Conservation (phyloP, 2,888 invertebrate species). For the Opisthograptis luteolata region DNA sequence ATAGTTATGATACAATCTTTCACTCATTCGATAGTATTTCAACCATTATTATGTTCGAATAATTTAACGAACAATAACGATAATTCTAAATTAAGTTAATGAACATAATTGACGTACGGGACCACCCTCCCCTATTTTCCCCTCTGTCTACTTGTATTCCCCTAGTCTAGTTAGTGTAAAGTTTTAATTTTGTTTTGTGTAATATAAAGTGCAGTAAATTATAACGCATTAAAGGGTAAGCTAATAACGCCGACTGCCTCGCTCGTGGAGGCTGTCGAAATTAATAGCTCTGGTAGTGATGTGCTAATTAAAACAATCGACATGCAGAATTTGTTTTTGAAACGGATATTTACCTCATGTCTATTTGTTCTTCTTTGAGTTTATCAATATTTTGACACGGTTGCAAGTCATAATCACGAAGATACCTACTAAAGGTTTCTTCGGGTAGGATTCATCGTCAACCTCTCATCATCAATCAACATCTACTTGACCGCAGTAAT, state of each 20-base stretch:
- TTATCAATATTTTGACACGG: too few species aligned
- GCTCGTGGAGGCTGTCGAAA: constrained; percentile 77
- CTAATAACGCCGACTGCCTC: constrained; percentile 79
- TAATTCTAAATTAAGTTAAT: constrained; percentile 25
- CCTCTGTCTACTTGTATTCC: constrained; percentile 32
- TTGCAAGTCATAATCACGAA: too few species aligned
- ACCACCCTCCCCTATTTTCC: constrained; percentile 21
- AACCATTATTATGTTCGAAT: background rate
- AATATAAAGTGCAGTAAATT: constrained; percentile 82
- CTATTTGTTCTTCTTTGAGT: too few species aligned
- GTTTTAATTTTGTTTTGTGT: constrained; percentile 81
- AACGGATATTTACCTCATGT: background rate
- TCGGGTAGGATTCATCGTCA: too few species aligned
- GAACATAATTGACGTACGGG: constrained; percentile 33
- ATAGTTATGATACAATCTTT: too few species aligned
- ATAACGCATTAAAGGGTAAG: constrained; percentile 80
- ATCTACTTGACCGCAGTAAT: too few species aligned
- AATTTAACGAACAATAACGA: constrained; percentile 22
- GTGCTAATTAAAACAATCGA: constrained; percentile 41
- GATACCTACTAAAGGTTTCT: too few species aligned
- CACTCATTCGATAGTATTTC: background rate
- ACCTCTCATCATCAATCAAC: too few species aligned
- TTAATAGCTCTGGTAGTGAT: constrained; percentile 70
- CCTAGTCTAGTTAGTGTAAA: constrained; percentile 61
- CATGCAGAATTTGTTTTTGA: background rate